Base-by-base conservation (phyloP, 2,113 vertebrate species). In the Phocoena phocoena region DNA sequence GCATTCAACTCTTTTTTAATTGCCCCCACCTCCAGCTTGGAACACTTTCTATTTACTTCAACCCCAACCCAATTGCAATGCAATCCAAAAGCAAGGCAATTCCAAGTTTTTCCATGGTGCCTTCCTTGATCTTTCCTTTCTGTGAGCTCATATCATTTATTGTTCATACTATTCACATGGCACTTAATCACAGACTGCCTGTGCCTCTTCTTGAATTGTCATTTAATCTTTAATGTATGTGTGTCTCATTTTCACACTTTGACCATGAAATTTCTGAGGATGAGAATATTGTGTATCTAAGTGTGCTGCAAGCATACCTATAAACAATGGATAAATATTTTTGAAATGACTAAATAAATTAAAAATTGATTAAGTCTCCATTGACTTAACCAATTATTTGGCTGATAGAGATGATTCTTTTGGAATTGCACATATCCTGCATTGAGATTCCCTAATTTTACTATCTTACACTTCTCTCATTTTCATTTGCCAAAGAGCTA, bases 401-500 rank as follows among this genome's bases (percentile, higher is more conserved):
- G 36, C 11, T 20, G 18, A 33, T 62, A 36, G 0, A 33, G 3
- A 38, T 82, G 28, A 77, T 21, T 71, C 62, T 47, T 84, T 94
- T 91, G 41, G 33, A 88, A 85, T 71, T 88, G 15, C 18, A 88
- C 8, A 65, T 50, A 13, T 25, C 68, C 28, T 58, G 6, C 1
- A 47, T 58, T 84, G 21, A 88, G 20, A 89, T 41, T 85, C 11
- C 53, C 13, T 71, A 90, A 44, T 88, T 77, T 94, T 82, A 79
- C 73, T 55, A 82, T 23, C 2, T 80, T 92, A 87, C 2, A n/a
- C 5, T 12, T 50, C 11, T 90, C n/a, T 92, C 31, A 74, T 76
- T 83, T 95, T 96, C 53, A 96, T 47, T 93, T 97, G 47, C 13
- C 36, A 70, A 95, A 80, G 14, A 83, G 11, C 9, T 92, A n/a